Base-by-base conservation (phyloP, 1,140 invertebrate species). In the Ylistrum balloti region DNA sequence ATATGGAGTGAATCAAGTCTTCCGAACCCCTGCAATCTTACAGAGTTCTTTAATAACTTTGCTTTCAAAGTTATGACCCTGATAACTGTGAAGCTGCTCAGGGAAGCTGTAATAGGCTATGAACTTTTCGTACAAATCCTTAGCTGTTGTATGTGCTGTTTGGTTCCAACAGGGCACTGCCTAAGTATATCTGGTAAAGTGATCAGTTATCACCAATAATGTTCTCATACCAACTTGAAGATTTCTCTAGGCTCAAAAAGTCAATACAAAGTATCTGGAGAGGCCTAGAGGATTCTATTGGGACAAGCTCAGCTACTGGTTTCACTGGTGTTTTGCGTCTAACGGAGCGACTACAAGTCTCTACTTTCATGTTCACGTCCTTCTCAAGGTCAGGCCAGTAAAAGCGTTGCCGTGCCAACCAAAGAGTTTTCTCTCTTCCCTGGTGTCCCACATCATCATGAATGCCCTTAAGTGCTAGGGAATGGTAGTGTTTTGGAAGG, bases 1-100 rank as follows among this genome's bases (percentile, higher is more conserved):
- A 35, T 94, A 95, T 15, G 94, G 88, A 10, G 92, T 92, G 2
- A 93, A 91, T 33, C 88, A 38, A 17, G 86, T 87, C 56, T 92
- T 92, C 34, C 74, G 15, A 33, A 90, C 88, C 10, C 86, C 86
- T 34, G 88, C 33, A 33, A 90, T 88, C 10, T 86, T 32, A 88
- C 87, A 88, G 0, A 90, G 35, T 45, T 89, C 74, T 28, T 88
- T 85, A 15, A 88, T 91, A 20, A 88, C 15, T 28, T 45, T 88
- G 56, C 86, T 88, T 34, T 91, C 86, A 41, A 91, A 90, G 33
- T 90, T 89, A 20, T 28, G 33, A 15, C 88, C 91, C 28, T 91
- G 91, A 88, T 91, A 88, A 85, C 33, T 56, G 32, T 91, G 91
- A 33, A 91, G 17, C 10, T 33, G 34, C 28, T 86, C 22, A 33